These are phyloP conservation scores for Microctonus brassicae DNA, from an alignment of 2,888 invertebrate species.

Conservation along the genomic window DNA sequence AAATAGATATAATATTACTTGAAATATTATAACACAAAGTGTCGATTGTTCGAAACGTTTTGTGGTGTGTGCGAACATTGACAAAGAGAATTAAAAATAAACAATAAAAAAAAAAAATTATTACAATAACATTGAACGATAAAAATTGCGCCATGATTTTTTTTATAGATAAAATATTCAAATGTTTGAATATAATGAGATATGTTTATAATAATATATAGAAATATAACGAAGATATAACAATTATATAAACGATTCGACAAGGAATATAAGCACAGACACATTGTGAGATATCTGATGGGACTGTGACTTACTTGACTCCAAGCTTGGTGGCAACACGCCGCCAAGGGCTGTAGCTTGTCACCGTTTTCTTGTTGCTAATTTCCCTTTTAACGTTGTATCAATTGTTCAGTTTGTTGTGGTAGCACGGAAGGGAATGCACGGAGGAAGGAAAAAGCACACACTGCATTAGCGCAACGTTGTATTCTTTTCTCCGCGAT, in stretches of 20 bases:
- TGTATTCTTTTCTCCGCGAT: conserved; percentile 37
- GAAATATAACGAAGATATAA: conserved; percentile 7
- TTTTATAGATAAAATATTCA: conserved; percentile 5
- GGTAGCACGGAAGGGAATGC: conserved; percentile 66
- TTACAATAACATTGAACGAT: neutral
- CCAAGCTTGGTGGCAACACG: conserved; percentile 94
- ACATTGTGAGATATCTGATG: conserved; percentile 59
- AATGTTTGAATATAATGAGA: neutral
- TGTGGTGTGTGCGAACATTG: conserved; percentile 13
- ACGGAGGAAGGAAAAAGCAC: conserved; percentile 68
- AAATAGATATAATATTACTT: neutral
- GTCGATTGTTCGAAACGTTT: conserved; percentile 13
- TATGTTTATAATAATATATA: conserved; percentile 14
- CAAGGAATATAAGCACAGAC: conserved; percentile 53
- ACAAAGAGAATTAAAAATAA: conserved; percentile 1
- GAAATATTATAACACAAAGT: conserved; percentile 2
- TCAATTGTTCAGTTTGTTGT: conserved; percentile 61
- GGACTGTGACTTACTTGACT: conserved; percentile 86
- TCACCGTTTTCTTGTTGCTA: conserved; percentile 79
- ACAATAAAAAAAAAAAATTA: neutral
- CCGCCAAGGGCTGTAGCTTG: conserved; percentile 92
- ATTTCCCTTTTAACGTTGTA: conserved; percentile 66
- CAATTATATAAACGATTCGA: conserved; percentile 21
- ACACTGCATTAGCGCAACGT: conserved; percentile 67
- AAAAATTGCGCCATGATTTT: conserved; percentile 11